Conservation (phyloP, 2,113 vertebrate species). For the Oryzias celebensis region DNA sequence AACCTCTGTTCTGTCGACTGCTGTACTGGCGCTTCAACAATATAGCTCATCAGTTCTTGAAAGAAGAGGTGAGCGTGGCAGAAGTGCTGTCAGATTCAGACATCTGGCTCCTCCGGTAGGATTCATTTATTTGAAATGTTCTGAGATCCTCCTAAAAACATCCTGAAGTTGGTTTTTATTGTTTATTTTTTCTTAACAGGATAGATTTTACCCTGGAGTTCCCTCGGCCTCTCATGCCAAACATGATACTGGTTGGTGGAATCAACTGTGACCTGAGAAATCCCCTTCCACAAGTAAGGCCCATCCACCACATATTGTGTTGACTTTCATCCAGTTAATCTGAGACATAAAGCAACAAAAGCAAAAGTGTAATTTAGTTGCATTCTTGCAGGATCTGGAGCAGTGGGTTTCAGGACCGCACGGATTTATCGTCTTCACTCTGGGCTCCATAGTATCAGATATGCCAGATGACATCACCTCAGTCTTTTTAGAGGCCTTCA, state of each 20-base stretch:
- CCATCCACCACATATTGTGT: background rate
- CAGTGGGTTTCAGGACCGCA: slow-evolving; percentile 88
- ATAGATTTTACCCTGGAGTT: slow-evolving; percentile 83
- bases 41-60: slow-evolving; percentile 71
- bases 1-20: slow-evolving; percentile 67
- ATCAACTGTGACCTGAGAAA: slow-evolving; percentile 72
- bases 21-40: slow-evolving; percentile 66
- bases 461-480: slow-evolving; percentile 81
- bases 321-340: background rate
- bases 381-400: slow-evolving; percentile 82
- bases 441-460: slow-evolving; percentile 86
- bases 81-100: slow-evolving; percentile 71
- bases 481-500: slow-evolving; percentile 85
- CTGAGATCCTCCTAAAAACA: background rate
- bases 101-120: slow-evolving; percentile 81
- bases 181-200: slow-evolving; percentile 29
- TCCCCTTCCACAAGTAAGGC: slow-evolving; percentile 65
- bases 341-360: background rate
- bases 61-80: slow-evolving; percentile 68
- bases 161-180: no score
- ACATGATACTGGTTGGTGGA: slow-evolving; percentile 83
- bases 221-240: slow-evolving; percentile 86
- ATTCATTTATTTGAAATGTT: background rate
- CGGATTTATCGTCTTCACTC: slow-evolving; percentile 89
- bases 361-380: background rate